Evolutionary conservation across 2,797 vertebrate species (phyloP).

Genomic region (Danio tinwini): DNA sequence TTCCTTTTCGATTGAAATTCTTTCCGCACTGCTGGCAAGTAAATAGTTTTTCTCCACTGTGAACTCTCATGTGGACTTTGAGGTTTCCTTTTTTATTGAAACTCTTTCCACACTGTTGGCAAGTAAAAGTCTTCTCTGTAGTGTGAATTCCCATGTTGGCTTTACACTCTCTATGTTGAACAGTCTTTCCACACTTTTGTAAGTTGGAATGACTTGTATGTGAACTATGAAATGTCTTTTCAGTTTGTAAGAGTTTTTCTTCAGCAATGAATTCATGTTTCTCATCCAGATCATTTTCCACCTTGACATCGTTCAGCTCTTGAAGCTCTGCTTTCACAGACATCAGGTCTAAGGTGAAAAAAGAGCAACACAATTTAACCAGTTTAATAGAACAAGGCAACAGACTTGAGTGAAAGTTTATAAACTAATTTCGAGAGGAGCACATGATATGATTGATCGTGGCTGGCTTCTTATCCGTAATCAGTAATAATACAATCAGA

Average conservation of each 20-base stretch:
- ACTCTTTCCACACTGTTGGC: not conserved
- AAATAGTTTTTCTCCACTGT: not conserved
- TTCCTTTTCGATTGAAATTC: not conserved
- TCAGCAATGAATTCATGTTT: not conserved
- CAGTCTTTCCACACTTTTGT: not conserved
- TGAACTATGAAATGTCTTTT: not conserved
- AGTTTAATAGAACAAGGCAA: not conserved
- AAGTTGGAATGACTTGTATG: no score
- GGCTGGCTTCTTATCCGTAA: no score
- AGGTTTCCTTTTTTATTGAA: no score
- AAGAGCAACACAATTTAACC: not conserved
- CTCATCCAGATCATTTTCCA: not conserved
- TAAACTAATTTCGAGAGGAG: no score
- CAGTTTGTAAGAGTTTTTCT: not conserved
- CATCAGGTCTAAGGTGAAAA: not conserved
- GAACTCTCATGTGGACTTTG: not conserved
- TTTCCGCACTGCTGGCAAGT: not conserved
- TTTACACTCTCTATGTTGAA: not conserved
- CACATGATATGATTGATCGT: no score
- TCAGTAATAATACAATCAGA: no score
- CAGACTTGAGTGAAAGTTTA: not conserved
- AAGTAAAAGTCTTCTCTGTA: not conserved
- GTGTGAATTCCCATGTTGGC: not conserved
- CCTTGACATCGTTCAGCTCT: no score
- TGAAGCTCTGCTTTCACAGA: not conserved